These are phyloP conservation scores for Chiloscyllium plagiosum DNA, from an alignment of 2,113 vertebrate genomes.

Conservation along the genomic window DNA sequence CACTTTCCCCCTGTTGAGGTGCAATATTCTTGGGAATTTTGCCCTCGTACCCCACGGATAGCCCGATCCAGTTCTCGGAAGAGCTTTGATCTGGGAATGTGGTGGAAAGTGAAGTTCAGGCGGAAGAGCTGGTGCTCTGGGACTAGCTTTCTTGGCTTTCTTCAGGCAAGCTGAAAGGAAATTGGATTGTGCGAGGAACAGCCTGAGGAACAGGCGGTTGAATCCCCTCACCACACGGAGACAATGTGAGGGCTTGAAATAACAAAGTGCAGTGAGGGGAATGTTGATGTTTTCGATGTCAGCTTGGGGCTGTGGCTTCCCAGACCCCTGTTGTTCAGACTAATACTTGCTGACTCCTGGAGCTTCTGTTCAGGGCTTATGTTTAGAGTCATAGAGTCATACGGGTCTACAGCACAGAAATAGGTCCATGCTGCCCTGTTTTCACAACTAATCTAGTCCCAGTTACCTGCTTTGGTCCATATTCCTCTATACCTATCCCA, in stretches of 20 bases:
- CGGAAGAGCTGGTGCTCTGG: not conserved
- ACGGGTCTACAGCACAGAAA: too few species aligned
- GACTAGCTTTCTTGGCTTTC: not conserved
- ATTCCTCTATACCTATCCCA: too few species aligned
- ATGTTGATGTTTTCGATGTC: not conserved
- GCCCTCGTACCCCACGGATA: not conserved
- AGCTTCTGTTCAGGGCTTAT: not conserved
- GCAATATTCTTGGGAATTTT: not conserved
- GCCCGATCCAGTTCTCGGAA: not conserved
- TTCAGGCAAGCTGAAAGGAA: not conserved
- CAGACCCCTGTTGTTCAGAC: not conserved
- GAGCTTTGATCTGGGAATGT: not conserved
- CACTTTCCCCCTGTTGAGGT: not conserved
- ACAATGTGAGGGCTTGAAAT: not conserved
- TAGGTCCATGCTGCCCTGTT: too few species aligned
- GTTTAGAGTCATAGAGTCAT: not conserved
- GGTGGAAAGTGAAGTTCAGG: not conserved
- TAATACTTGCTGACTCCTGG: not conserved
- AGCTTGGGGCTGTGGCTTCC: not conserved
- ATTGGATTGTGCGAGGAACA: not conserved
- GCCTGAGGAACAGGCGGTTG: not conserved
- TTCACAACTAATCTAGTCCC: too few species aligned
- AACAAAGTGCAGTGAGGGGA: not conserved
- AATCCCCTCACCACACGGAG: not conserved
- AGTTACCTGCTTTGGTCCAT: too few species aligned